phyloP scores from a whole-genome alignment of 2,113 vertebrate genomes.

The Ptilorrhoa leucosticta region DNA sequence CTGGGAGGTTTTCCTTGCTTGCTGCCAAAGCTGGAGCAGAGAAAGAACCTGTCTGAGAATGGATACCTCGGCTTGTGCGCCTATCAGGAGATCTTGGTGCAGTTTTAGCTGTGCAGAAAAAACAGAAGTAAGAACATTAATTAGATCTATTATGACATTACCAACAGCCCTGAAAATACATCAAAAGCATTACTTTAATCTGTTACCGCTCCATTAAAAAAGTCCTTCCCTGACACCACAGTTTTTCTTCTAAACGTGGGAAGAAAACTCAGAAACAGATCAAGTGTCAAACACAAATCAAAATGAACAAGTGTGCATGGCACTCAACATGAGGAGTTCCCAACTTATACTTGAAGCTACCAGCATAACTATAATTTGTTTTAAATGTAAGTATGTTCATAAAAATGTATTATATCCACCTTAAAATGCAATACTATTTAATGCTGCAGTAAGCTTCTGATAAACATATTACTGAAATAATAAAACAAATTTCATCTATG shows the following conservation, averaged over 20 bases:
- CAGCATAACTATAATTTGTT: not conserved
- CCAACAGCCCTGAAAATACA: not conserved
- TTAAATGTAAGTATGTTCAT: not conserved
- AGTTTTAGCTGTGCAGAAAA: constrained; percentile 70
- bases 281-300: not conserved
- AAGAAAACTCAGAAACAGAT: not conserved
- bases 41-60: constrained; percentile 82
- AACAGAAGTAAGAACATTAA: not conserved
- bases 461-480: not conserved
- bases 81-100: constrained; percentile 83
- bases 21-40: constrained; percentile 82
- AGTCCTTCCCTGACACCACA: not conserved
- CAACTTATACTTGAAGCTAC: not conserved
- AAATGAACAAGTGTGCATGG: not conserved
- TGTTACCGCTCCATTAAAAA: not conserved
- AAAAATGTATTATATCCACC: not conserved
- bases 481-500: not conserved
- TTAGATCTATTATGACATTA: not conserved
- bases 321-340: not conserved
- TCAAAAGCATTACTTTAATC: not conserved
- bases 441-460: not conserved
- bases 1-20: constrained; percentile 95
- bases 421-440: not conserved
- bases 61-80: constrained; percentile 78
- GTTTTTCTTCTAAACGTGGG: not conserved